phyloP scores from a whole-genome alignment of 2,888 invertebrate species.

The Luperina nickerlii region DNA sequence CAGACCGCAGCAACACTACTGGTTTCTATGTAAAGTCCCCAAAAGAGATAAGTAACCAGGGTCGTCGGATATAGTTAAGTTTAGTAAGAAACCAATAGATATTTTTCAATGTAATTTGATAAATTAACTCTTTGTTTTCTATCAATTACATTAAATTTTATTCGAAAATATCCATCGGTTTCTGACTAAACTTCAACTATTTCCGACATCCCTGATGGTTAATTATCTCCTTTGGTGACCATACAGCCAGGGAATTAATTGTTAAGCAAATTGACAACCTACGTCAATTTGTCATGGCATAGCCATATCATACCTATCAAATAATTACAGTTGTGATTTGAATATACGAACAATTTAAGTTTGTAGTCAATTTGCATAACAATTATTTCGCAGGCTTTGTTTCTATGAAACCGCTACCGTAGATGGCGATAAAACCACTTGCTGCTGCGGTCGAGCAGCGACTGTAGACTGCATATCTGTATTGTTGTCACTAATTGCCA shows the following conservation, averaged over 20 bases:
- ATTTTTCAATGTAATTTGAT: too few species aligned
- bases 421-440: background rate
- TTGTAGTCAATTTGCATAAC: background rate
- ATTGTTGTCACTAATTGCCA: background rate
- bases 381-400: background rate
- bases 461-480: background rate
- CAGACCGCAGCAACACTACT: constrained; percentile 1
- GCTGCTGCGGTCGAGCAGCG: background rate
- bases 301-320: background rate
- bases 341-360: background rate
- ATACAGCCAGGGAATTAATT: background rate
- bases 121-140: too few species aligned
- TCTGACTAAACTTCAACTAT: too few species aligned
- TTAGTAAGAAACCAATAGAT: too few species aligned
- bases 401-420: background rate
- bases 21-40: background rate
- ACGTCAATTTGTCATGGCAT: background rate
- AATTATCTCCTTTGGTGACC: too few species aligned
- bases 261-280: background rate
- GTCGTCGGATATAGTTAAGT: too few species aligned
- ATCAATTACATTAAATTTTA: too few species aligned
- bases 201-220: too few species aligned
- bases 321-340: background rate
- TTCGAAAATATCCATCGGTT: too few species aligned
- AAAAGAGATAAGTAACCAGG: too few species aligned